These are phyloP conservation scores for Hucho hucho DNA, from an alignment of 2,113 vertebrate species.

Conservation along the genomic window DNA sequence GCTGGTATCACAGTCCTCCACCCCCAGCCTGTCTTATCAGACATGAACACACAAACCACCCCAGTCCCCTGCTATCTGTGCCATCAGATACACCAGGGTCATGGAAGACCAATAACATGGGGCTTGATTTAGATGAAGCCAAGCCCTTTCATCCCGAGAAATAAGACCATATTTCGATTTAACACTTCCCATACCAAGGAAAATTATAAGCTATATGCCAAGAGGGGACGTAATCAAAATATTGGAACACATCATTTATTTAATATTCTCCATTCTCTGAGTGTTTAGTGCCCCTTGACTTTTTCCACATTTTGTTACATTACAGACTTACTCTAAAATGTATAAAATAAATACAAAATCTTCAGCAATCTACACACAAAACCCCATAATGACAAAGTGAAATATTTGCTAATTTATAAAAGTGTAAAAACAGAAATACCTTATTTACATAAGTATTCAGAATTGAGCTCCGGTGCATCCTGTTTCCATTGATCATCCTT, in stretches of 20 bases:
- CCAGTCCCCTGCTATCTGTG: conserved; percentile 62
- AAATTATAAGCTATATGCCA: conserved; percentile 16
- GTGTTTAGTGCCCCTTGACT: no score
- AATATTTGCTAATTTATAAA: no score
- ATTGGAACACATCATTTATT: conserved; percentile 37
- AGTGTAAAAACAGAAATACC: no score
- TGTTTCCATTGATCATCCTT: no score
- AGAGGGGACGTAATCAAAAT: conserved; percentile 21
- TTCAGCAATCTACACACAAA: no score
- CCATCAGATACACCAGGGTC: conserved; percentile 60
- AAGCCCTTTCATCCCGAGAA: conserved; percentile 39
- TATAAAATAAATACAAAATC: no score
- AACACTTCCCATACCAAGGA: conserved; percentile 19
- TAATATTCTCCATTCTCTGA: neutral
- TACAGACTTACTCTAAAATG: no score
- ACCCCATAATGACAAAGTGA: no score
- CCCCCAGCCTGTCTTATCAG: conserved; percentile 64
- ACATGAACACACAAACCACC: conserved; percentile 58
- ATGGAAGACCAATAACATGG: conserved; percentile 38
- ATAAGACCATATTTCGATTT: conserved; percentile 24
- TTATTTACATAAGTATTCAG: no score
- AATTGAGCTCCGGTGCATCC: no score
- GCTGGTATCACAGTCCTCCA: conserved; percentile 43
- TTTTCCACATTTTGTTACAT: no score
- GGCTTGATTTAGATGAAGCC: conserved; percentile 41